Evolutionary conservation across 2,888 invertebrate genomes (phyloP), one percentile per base, ranked within the genome.

Genomic region (Drosophila multiciliata): DNA sequence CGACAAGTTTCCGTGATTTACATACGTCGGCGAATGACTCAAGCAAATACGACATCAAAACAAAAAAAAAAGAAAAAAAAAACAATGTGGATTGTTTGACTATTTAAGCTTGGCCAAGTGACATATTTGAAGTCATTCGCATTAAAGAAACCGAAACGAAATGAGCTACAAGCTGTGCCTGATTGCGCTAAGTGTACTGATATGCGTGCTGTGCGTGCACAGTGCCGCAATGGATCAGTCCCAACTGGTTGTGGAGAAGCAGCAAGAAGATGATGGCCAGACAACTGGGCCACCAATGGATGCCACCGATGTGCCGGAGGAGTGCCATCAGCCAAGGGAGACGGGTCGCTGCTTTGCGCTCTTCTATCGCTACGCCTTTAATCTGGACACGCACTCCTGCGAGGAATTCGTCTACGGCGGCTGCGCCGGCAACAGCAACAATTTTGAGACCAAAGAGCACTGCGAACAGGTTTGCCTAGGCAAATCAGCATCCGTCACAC

Each of bases 371-470:
- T 91, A 63, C 48, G 91, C 91, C 68, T 91, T 82, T 81, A 91
- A 91, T 75, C 75, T 91, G 73, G 92, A 92, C 23, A 90, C 71
- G 15, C 68, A 83, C 2, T 52, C 94, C 91, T 98, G 98, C 91
- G 94, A 95, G 55, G 95, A 96, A 58, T 98, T 98, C 91, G 94
- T 94, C 61, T 98, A 96, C 91, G 96, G 97, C 15, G 96, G 96
- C 9, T 96, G 96, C 82, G 93, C 96, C 58, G 97, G 97, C n/a
- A 97, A 97, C 90, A 94, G 95, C 78, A 97, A 97, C 91, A 96
- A 96, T 90, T 97, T 97, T 91, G 93, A 95, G 57, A 94, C 94
- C 1, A 93, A 93, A 54, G 94, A 95, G 20, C 95, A 95, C 67
- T 97, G 96, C 84, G 94, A 94, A 71, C 92, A 93, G 36, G 93